phyloP scores from a whole-genome alignment of 2,113 vertebrate genomes.

The Elanoides forficatus region DNA sequence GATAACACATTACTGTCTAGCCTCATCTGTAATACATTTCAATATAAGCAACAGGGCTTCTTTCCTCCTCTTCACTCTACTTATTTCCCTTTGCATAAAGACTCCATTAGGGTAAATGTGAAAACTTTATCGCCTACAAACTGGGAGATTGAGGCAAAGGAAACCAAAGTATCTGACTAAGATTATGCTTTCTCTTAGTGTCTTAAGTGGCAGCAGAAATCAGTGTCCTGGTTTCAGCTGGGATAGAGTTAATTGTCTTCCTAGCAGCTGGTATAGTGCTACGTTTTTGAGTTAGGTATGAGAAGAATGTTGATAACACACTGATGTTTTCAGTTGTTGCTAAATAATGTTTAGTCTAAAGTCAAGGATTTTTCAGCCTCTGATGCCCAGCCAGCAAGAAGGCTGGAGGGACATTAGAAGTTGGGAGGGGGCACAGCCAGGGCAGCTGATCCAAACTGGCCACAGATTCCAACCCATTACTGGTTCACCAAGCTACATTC shows the following conservation, averaged over 20 bases:
- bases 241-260: too few relatives aligned
- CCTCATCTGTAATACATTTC: not conserved
- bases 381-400: too few relatives aligned
- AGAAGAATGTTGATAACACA: too few relatives aligned
- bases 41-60: not conserved
- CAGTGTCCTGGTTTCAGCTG: not conserved
- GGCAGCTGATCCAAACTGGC: not conserved
- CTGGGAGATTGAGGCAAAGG: not conserved
- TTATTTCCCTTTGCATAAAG: not conserved
- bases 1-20: not conserved
- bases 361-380: too few relatives aligned
- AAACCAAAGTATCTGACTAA: not conserved
- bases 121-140: not conserved
- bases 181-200: not conserved
- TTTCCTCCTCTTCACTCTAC: not conserved
- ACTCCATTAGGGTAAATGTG: not conserved
- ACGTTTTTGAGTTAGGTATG: too few relatives aligned
- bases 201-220: not conserved
- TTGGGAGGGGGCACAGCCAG: too few relatives aligned
- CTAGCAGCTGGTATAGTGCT: too few relatives aligned
- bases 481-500: rapidly evolving
- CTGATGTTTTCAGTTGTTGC: too few relatives aligned
- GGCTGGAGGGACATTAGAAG: too few relatives aligned
- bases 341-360: too few relatives aligned
- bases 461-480: not conserved